These are phyloP conservation scores for Syrmaticus mikado DNA, from an alignment of 2,113 vertebrate genomes.

Conservation along the genomic window DNA sequence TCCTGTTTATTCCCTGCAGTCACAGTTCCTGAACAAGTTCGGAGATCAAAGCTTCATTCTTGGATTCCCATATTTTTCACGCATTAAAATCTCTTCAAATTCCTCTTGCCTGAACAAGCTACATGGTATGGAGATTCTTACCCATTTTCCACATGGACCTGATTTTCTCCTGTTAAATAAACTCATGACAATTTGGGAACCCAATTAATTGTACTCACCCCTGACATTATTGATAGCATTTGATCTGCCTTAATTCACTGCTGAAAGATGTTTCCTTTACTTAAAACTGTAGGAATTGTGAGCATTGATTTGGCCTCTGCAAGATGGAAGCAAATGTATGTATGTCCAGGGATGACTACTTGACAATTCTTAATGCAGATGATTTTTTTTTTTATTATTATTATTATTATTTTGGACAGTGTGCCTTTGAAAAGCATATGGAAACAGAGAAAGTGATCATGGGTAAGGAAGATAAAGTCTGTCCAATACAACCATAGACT, in stretches of 20 bases:
- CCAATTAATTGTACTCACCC: too few relatives aligned
- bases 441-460: not conserved
- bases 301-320: not conserved
- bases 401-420: not conserved
- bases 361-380: rapidly evolving
- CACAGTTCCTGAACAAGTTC: not conserved
- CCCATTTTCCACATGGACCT: not conserved
- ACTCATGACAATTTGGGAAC: not conserved
- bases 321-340: not conserved
- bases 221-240: not conserved
- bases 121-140: not conserved
- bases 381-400: not conserved
- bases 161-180: not conserved
- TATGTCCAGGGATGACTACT: not conserved
- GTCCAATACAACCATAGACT: not conserved
- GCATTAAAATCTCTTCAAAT: not conserved
- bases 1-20: not conserved
- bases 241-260: not conserved
- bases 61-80: not conserved
- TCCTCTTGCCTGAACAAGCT: not conserved
- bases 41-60: not conserved
- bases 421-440: not conserved
- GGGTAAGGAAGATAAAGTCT: not conserved
- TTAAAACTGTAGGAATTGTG: not conserved
- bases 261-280: not conserved